Evolutionary conservation across 2,797 vertebrate genomes (phyloP).

Genomic region (Sebastes iracundus): DNA sequence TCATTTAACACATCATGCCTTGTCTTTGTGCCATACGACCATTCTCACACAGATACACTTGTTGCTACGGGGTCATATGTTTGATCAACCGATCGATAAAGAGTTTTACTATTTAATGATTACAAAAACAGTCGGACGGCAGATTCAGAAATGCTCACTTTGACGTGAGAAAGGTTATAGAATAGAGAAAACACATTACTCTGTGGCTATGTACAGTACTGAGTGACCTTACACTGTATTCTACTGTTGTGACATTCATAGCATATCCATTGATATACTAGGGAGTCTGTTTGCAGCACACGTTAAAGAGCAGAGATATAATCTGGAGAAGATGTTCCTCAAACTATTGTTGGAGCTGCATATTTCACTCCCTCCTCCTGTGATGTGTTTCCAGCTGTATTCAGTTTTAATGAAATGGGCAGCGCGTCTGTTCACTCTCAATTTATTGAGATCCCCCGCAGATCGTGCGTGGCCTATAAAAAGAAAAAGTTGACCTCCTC

Average conservation of each 20-base stretch:
- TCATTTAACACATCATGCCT: slow-evolving; percentile 80
- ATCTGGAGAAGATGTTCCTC: not conserved
- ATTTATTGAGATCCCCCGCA: slow-evolving; percentile 38
- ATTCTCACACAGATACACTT: slow-evolving; percentile 44
- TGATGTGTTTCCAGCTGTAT: slow-evolving; percentile 39
- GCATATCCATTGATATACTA: slow-evolving; percentile 29
- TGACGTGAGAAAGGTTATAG: slow-evolving; percentile 1
- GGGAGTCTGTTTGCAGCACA: slow-evolving; percentile 18
- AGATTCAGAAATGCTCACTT: slow-evolving; percentile 11
- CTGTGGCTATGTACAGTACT: slow-evolving; percentile 53
- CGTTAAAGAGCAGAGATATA: not conserved
- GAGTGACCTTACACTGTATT: slow-evolving; percentile 77
- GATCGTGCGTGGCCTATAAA: slow-evolving; percentile 32
- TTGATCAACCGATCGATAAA: slow-evolving; percentile 8
- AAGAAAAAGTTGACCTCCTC: slow-evolving; percentile 35
- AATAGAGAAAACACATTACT: slow-evolving; percentile 16
- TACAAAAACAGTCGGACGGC: not conserved
- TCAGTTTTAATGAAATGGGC: slow-evolving; percentile 43
- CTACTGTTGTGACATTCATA: slow-evolving; percentile 62
- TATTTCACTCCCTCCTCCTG: slow-evolving; percentile 10
- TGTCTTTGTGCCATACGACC: slow-evolving; percentile 74
- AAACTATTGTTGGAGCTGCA: slow-evolving; percentile 22
- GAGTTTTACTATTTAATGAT: slow-evolving; percentile 11
- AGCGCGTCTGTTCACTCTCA: slow-evolving; percentile 23
- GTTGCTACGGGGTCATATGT: slow-evolving; percentile 26